Percentiles rank a stretch among this genome's conserved stretches.
Conservation (phyloP, 2,888 invertebrate species). For the Synergus umbraculus region DNA sequence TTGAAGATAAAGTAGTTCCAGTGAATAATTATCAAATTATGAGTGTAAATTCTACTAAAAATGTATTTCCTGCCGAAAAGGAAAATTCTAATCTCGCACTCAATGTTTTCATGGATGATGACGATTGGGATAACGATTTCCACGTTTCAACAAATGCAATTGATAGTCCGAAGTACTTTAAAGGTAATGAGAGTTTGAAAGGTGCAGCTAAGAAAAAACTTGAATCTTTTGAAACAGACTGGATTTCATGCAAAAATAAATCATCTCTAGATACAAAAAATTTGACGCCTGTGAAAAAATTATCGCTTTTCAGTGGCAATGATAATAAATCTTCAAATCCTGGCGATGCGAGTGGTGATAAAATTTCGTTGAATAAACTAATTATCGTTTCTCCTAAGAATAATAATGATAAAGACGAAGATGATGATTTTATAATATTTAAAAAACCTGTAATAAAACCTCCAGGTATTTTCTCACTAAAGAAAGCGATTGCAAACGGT, state of each 20-base stretch:
- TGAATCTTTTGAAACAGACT: not conserved
- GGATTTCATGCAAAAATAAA: not conserved
- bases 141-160: conserved; percentile 41
- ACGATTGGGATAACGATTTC: conserved; percentile 65
- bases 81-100: conserved; percentile 19
- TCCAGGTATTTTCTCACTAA: not conserved
- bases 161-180: conserved; percentile 12
- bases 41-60: not conserved
- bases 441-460: conserved; percentile 8
- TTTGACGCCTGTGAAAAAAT: not conserved
- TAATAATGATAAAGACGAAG: not conserved
- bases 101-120: conserved; percentile 52
- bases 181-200: not conserved
- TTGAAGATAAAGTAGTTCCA: not conserved
- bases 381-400: not conserved
- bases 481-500: not conserved
- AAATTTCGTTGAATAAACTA: not conserved
- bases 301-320: conserved; percentile 1
- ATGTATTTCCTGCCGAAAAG: not conserved
- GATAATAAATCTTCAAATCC: not conserved
- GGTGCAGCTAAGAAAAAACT: not conserved
- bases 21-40: not conserved
- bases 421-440: not conserved
- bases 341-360: not conserved
- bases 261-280: not conserved